phyloP scores from a whole-genome alignment of 2,797 vertebrate genomes.

The Dipus sagitta region DNA sequence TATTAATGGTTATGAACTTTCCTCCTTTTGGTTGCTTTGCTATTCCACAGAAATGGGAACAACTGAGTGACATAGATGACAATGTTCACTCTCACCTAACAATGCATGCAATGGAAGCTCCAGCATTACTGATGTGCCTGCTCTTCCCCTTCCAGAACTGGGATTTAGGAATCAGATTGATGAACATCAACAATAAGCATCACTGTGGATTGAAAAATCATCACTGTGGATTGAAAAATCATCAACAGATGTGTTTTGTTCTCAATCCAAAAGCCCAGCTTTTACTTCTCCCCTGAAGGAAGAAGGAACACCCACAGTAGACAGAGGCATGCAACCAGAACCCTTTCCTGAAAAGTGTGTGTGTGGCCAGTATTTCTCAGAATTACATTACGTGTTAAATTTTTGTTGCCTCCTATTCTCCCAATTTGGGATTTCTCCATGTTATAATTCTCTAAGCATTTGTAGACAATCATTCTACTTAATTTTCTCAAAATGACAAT shows the following conservation, averaged over 20 bases:
- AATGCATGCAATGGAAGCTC: not conserved
- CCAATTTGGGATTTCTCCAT: not conserved
- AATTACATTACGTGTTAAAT: not conserved
- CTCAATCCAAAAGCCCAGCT: not conserved
- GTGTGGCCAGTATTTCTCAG: not conserved
- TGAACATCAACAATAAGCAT: constrained; percentile 33
- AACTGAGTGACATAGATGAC: not conserved
- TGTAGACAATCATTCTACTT: not conserved
- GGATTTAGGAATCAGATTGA: not conserved
- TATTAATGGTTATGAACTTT: not conserved
- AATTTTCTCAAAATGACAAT: not conserved
- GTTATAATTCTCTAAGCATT: not conserved
- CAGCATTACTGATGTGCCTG: not conserved
- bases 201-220: not conserved
- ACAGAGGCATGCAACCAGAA: too few species aligned
- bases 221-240: not conserved
- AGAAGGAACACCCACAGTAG: not conserved
- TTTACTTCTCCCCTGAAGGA: not conserved
- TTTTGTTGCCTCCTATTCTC: not conserved
- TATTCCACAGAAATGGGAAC: not conserved
- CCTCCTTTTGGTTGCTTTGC: not conserved
- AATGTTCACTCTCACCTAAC: not conserved
- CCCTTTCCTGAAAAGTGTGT: too few species aligned
- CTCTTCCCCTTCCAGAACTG: not conserved
- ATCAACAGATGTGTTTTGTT: not conserved